A percentile compares a stretch with the other conserved stretches of the same genome.
These are phyloP conservation scores for Psammodynastes pulverulentus DNA, from an alignment of 2,113 vertebrate genomes.

Conservation along the genomic window DNA sequence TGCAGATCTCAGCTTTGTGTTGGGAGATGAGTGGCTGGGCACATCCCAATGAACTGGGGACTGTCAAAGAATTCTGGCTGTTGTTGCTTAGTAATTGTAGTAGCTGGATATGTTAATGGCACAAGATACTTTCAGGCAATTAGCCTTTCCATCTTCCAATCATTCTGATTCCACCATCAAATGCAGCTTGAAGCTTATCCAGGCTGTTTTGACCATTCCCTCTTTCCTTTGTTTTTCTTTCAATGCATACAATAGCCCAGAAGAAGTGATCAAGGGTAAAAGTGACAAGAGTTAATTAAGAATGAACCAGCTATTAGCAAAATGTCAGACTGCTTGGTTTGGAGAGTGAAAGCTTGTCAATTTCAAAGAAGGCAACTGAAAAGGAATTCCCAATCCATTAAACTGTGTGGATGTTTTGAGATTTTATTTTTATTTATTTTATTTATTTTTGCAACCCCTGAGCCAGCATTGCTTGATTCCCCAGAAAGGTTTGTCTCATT, in stretches of 20 bases:
- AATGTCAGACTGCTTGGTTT: background rate
- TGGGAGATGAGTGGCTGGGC: background rate
- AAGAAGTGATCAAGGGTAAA: background rate
- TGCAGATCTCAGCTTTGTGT: background rate
- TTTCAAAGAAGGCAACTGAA: background rate
- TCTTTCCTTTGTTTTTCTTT: background rate
- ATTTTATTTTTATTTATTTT: background rate
- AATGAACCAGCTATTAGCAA: background rate
- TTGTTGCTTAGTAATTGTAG: background rate
- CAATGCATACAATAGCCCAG: background rate
- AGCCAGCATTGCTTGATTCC: background rate
- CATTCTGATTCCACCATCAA: background rate
- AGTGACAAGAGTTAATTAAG: background rate
- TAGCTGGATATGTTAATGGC: background rate
- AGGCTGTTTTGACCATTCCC: background rate
- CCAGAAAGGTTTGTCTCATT: background rate
- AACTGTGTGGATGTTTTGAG: background rate
- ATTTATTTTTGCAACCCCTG: background rate
- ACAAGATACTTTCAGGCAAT: background rate
- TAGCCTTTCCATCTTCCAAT: background rate
- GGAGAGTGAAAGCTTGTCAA: background rate
- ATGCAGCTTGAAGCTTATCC: background rate
- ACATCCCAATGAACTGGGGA: background rate
- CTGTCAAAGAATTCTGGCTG: background rate
- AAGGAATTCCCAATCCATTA: background rate